Evolutionary conservation across 1,140 invertebrate genomes (phyloP), one percentile per base, ranked within the genome.

Genomic region (Harlomillsia oculata): DNA sequence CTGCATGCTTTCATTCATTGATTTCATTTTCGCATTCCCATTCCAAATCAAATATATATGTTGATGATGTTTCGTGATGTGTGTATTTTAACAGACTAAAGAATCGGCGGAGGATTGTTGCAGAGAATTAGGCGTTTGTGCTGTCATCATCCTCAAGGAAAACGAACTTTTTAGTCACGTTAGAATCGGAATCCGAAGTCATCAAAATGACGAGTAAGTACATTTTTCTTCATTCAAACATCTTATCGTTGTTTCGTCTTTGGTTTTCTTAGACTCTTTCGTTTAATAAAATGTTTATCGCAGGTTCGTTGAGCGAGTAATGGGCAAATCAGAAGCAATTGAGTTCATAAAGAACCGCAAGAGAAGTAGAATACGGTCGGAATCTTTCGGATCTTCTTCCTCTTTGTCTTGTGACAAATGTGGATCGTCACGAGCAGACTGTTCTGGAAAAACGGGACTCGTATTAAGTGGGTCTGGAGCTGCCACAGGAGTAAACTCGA

Each of bases 101-200:
- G 81, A 84, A 67, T 83, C 86, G 37, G 78, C 82, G 14, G 76
- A 83, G 61, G 80, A 82, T 53, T 76, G 81, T 56, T 81, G 82
- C 39, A 70, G 71, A 26, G 77, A 81, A 45, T 71, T 81, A 37
- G 75, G 75, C 18, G 80, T 86, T 5, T 72, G 75, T 40, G 77
- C 82, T 67, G 76, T 85, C 20, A 74, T 88, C 8, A 72, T 84
- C 18, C 70, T 87, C 6, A 84, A 81, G 64, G 79, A 80, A 52
- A 72, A 72, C 0, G 84, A 86, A 63, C 75, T 76, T 25, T 28
- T 21, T 53, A 77, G 78, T 1, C 75, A 61, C 16, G 70, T 83
- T n/a, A 20, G 39, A n/a, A 70, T 83, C 14, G 75, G 76, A 59
- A 72, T 86, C 36, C 70, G 78, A 39, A 76, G 73, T 14, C 78